Evolutionary conservation across 2,113 vertebrate species (phyloP).

Genomic region (Campylomormyrus tamandua): DNA sequence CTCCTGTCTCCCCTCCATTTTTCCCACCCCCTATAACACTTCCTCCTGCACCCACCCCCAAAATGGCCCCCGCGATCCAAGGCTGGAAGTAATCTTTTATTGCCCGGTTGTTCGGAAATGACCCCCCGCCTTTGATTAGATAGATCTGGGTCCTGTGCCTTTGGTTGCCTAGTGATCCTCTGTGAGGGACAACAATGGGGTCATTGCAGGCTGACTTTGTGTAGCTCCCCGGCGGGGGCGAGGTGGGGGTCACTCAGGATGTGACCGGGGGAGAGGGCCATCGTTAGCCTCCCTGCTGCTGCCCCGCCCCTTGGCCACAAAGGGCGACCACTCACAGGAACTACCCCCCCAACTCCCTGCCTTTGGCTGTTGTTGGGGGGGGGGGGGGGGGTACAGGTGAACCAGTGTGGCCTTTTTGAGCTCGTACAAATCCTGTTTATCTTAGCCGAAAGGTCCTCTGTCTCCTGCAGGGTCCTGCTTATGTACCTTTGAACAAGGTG

Average conservation of each 20-base stretch:
- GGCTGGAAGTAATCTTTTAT: conserved; percentile 98
- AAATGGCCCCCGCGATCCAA: conserved; percentile 75
- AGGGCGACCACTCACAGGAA: background rate
- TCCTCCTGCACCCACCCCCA: conserved; percentile 63
- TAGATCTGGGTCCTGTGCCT: conserved; percentile 84
- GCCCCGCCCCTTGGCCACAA: conserved; percentile 31
- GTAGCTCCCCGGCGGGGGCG: background rate
- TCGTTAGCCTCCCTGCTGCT: conserved; percentile 43
- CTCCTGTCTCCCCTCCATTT: conserved; percentile 89
- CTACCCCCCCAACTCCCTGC: background rate
- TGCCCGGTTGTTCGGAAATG: conserved; percentile 99
- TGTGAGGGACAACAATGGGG: conserved; percentile 80
- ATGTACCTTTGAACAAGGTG: background rate
- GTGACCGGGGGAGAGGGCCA: conserved; percentile 11
- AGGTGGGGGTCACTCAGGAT: conserved; percentile 35
- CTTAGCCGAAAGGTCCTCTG: background rate
- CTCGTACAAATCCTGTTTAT: background rate
- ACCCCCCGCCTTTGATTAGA: conserved; percentile 98
- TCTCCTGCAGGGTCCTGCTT: background rate
- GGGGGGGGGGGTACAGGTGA: background rate
- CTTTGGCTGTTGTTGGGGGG: background rate
- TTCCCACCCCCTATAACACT: conserved; percentile 60
- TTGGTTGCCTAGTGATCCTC: conserved; percentile 66
- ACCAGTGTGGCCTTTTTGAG: background rate
- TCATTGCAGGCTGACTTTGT: conserved; percentile 68